phyloP scores from a whole-genome alignment of 2,113 vertebrate genomes.

The Oncorhynchus gorbuscha region DNA sequence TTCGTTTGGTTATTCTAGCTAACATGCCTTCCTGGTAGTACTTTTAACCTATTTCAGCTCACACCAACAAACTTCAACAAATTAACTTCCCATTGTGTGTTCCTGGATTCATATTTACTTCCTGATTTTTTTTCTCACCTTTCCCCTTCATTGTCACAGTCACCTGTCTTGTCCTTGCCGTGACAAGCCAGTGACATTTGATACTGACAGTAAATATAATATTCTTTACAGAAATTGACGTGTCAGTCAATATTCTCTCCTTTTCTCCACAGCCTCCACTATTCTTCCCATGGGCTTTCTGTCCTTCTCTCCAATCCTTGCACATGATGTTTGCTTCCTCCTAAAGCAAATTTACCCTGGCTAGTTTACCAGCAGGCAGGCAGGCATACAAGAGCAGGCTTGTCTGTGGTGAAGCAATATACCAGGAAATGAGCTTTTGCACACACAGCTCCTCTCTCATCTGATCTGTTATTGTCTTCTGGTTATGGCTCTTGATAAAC shows the following conservation, averaged over 20 bases:
- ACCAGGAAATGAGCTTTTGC: slow-evolving; percentile 27
- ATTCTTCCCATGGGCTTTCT: slow-evolving; percentile 8
- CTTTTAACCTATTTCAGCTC: too few relatives aligned
- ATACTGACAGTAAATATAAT: background rate
- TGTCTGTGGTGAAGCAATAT: slow-evolving; percentile 40
- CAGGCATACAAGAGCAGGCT: slow-evolving; percentile 46
- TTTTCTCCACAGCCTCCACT: too few relatives aligned
- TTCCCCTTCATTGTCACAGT: background rate
- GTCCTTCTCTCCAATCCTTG: background rate
- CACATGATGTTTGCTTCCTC: slow-evolving; percentile 52
- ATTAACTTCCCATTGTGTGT: background rate
- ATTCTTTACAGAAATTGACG: background rate
- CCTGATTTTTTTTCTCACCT: slow-evolving; percentile 20
- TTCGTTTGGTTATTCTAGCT: too few relatives aligned
- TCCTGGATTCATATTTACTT: background rate
- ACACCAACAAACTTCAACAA: background rate
- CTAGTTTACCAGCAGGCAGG: slow-evolving; percentile 9
- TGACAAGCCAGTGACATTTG: background rate
- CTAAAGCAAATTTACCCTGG: slow-evolving; percentile 43
- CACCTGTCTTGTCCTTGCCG: background rate
- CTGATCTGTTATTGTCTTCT: background rate
- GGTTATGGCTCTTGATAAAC: background rate
- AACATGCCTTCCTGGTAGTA: too few relatives aligned
- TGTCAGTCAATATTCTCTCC: background rate
- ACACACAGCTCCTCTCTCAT: background rate